Evolutionary conservation across 1,140 invertebrate genomes (phyloP).

Genomic region (Pseudomyrmex pallidus): DNA sequence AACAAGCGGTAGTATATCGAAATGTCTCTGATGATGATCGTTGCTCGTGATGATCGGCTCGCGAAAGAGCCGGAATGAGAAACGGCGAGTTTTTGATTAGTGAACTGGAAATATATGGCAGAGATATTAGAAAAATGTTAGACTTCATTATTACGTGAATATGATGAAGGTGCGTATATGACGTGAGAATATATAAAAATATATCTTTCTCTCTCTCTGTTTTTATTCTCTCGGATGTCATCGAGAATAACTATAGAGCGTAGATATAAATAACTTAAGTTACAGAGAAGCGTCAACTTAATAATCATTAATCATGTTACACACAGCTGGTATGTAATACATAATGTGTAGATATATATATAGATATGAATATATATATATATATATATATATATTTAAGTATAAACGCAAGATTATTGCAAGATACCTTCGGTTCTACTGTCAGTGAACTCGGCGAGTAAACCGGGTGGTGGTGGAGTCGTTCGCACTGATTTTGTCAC

Average conservation of each 20-base stretch:
- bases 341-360: conserved; percentile 33
- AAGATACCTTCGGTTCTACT: conserved; percentile 85
- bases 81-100: conserved; percentile 47
- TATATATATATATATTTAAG: conserved; percentile 59
- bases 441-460: conserved; percentile 85
- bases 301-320: conserved; percentile 83
- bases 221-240: conserved; percentile 66
- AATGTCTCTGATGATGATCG: conserved; percentile 22
- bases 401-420: conserved; percentile 83
- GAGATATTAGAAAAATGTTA: conserved; percentile 68
- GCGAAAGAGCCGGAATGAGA: not conserved
- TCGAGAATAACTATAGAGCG: conserved; percentile 75
- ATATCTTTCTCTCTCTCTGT: conserved; percentile 47
- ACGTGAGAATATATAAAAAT: conserved; percentile 25
- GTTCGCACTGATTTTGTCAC: conserved; percentile 85
- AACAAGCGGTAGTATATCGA: conserved; percentile 42
- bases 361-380: conserved; percentile 39
- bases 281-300: conserved; percentile 84
- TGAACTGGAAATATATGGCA: conserved; percentile 62
- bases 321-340: conserved; percentile 85
- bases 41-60: conserved; percentile 4
- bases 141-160: conserved; percentile 72
- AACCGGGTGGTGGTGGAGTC: conserved; percentile 85
- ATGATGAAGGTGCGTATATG: conserved; percentile 72
- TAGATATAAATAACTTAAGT: conserved; percentile 80